Base-by-base conservation (phyloP, 2,888 invertebrate genomes). In the Sarcophaga rosellei region DNA sequence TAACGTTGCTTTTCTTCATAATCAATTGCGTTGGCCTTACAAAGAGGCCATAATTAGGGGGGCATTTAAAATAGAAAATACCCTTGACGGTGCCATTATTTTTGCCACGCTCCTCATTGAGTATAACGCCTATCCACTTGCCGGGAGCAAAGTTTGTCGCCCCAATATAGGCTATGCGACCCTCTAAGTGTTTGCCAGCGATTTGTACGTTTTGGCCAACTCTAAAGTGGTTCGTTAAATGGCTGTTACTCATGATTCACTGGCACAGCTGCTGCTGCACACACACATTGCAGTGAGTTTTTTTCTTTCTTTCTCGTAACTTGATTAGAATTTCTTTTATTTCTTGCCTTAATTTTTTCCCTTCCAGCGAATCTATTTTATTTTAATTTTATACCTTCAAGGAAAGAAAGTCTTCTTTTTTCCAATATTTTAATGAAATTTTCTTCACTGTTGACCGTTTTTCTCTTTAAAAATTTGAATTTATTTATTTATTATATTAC, bases 1-100 rank as follows among this genome's bases (percentile, higher is more conserved):
- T 53, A 47, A 47, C 77, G 65, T 65, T 77, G 1, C 74, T 47
- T 74, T 82, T 82, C 61, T 87, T 86, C 76, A 81, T 72, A 57
- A 81, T 88, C 87, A 98, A 95, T 93, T 99, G 98, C 0, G 96
- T 95, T 90, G 96, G 97, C 72, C 98, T 95, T 15, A 99, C 98
- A 94, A 99, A 99, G 91, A 99, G 97, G 6, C 99, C 99, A 94
- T 96, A 95, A 93, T 98, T 98, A 69, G 98, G 97, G 70, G 96
- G 95, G 92, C 99, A 99, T 96, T 96, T 96, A 93, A 99, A 99
- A 94, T 99, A 99, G 47, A 95, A 95, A 91, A 97, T 97, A 72
- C 98, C 99, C 89, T 98, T 96, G 47, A 99, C 96, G 65, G 97
- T 96, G 35, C 99, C 99, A 94, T 99, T 99, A 92, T 99, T 99